A percentile compares a stretch with the other conserved stretches of the same genome.
phyloP scores from a whole-genome alignment of 2,797 vertebrate species.

The Chelmon rostratus region DNA sequence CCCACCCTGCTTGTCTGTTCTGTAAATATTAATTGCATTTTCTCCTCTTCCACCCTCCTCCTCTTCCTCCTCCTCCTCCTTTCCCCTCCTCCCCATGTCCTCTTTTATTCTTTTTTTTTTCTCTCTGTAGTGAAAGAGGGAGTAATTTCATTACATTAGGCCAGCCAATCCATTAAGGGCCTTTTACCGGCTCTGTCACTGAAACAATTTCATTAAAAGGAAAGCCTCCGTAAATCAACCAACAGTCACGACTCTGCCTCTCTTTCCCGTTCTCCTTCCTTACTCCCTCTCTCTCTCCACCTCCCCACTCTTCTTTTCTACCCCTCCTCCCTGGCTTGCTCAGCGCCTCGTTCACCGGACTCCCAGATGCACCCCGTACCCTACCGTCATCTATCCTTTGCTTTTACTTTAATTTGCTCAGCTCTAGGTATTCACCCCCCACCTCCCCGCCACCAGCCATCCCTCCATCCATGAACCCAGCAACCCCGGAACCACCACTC shows the following conservation, averaged over 20 bases:
- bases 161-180: conserved; percentile 99
- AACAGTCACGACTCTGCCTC: conserved; percentile 92
- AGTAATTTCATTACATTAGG: conserved; percentile 99
- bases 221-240: conserved; percentile 99
- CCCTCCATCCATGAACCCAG: conserved; percentile 72
- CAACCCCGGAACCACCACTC: conserved; percentile 64
- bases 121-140: conserved; percentile 93
- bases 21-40: conserved; percentile 99
- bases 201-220: conserved; percentile 99
- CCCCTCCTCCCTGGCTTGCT: conserved; percentile 30
- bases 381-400: conserved; percentile 73
- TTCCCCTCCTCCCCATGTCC: conserved; percentile 64
- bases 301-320: conserved; percentile 84
- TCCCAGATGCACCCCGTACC: conserved; percentile 66
- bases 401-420: conserved; percentile 82
- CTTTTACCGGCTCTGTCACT: conserved; percentile 99
- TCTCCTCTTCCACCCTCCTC: conserved; percentile 69
- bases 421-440: conserved; percentile 52
- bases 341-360: conserved; percentile 49
- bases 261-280: conserved; percentile 88
- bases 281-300: conserved; percentile 76
- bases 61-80: conserved; percentile 50
- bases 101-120: conserved; percentile 74
- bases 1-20: conserved; percentile 94
- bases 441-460: conserved; percentile 25